Conservation (phyloP, 1,140 invertebrate genomes). For the Diachasma alloeum region DNA sequence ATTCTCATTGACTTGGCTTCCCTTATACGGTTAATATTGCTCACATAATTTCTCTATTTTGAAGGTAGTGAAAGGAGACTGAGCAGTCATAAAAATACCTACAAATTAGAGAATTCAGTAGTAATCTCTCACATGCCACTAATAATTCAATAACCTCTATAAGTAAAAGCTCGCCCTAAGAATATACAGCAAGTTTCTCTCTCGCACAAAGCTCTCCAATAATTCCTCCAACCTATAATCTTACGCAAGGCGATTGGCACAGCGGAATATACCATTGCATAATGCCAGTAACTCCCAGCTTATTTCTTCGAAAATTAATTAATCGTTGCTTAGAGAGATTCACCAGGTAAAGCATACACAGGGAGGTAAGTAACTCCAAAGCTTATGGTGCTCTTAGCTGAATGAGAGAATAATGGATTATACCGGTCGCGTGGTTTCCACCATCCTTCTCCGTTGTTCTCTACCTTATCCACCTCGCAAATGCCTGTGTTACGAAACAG, state of each 20-base stretch:
- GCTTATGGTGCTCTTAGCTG: constrained; percentile 28
- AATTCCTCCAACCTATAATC: not conserved
- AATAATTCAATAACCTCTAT: not conserved
- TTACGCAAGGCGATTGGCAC: not conserved
- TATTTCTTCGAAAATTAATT: constrained; percentile 27
- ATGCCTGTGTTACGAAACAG: not conserved
- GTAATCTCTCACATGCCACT: too few species aligned
- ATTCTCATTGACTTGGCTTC: too few species aligned
- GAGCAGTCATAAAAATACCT: too few species aligned
- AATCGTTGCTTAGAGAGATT: constrained; percentile 21
- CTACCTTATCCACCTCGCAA: not conserved
- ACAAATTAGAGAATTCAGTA: too few species aligned
- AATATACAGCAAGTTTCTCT: too few species aligned
- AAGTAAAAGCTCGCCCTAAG: too few species aligned
- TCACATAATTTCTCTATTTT: too few species aligned
- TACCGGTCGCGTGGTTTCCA: constrained; percentile 10
- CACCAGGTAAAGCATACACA: constrained; percentile 9
- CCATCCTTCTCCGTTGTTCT: not conserved
- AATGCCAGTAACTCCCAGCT: not conserved
- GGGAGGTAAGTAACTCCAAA: constrained; percentile 20
- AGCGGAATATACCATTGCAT: not conserved
- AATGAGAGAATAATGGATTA: constrained; percentile 33
- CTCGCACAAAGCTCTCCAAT: not conserved
- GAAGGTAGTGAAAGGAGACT: too few species aligned
- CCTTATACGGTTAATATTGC: too few species aligned